Evolutionary conservation across 2,113 vertebrate genomes (phyloP).

Genomic region (Conger conger): DNA sequence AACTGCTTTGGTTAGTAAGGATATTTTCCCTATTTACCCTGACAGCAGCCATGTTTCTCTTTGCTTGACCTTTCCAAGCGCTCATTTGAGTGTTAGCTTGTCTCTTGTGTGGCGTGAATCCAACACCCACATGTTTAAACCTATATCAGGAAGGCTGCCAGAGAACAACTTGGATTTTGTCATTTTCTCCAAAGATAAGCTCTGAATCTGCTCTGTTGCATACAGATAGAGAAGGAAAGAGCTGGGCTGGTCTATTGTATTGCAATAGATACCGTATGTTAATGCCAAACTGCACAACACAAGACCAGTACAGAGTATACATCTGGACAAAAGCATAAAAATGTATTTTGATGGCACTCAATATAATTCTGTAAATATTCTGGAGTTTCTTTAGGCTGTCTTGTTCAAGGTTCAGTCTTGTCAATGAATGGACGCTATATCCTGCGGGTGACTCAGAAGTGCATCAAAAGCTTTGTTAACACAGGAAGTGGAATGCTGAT

Average conservation of each 20-base stretch:
- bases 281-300: background rate
- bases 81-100: background rate
- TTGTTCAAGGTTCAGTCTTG: background rate
- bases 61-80: background rate
- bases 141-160: background rate
- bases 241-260: background rate
- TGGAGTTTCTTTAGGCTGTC: background rate
- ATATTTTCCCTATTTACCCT: background rate
- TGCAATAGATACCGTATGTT: background rate
- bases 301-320: too few relatives aligned
- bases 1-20: background rate
- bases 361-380: background rate
- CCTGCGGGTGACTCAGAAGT: background rate
- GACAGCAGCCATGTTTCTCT: background rate
- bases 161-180: background rate
- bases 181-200: background rate
- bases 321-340: too few relatives aligned
- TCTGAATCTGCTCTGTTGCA: background rate
- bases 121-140: background rate
- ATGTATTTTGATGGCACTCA: too few relatives aligned
- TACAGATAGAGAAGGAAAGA: background rate
- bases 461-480: background rate
- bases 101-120: background rate
- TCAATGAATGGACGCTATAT: conserved; percentile 13
- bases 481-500: conserved; percentile 14